Conservation (phyloP, 2,888 invertebrate species). For the Apodemia duryi region DNA sequence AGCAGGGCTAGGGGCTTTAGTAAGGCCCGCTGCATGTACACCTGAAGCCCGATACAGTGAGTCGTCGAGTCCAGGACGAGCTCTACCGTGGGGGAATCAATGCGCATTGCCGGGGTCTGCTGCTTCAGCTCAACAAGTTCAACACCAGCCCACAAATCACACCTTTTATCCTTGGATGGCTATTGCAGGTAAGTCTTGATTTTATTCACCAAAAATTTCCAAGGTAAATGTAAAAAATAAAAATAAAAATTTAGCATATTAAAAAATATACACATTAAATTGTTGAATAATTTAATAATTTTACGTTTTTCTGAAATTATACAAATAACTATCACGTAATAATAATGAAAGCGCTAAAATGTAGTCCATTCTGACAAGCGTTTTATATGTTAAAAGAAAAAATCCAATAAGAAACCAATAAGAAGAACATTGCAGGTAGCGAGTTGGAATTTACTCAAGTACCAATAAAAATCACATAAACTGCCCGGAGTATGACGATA, state of each 20-base stretch:
- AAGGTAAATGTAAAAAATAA: too few relatives aligned
- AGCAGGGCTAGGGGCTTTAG: conserved; percentile 82
- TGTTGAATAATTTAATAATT: too few relatives aligned
- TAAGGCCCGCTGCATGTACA: conserved; percentile 93
- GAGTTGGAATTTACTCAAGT: conserved; percentile 47
- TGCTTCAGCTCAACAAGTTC: conserved; percentile 89
- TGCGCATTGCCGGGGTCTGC: conserved; percentile 91
- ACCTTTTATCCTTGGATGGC: conserved; percentile 99
- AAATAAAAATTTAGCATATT: too few relatives aligned
- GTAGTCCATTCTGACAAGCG: conserved; percentile 19
- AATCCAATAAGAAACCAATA: conserved; percentile 58
- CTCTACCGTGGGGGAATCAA: conserved; percentile 92
- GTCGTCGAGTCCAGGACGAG: conserved; percentile 88
- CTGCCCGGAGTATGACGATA: conserved; percentile 22
- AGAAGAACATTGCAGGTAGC: conserved; percentile 53
- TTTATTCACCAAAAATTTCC: not conserved
- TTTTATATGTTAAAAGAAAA: conserved; percentile 33
- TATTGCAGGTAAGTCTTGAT: conserved; percentile 90
- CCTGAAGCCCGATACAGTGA: conserved; percentile 93
- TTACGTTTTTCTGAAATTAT: too few relatives aligned
- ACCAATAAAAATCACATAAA: conserved; percentile 74
- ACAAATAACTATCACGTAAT: not conserved
- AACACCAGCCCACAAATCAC: conserved; percentile 94
- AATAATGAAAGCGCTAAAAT: conserved; percentile 10
- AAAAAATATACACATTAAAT: too few relatives aligned